Evolutionary conservation across 2,113 vertebrate genomes (phyloP).

Genomic region (Martes martes): DNA sequence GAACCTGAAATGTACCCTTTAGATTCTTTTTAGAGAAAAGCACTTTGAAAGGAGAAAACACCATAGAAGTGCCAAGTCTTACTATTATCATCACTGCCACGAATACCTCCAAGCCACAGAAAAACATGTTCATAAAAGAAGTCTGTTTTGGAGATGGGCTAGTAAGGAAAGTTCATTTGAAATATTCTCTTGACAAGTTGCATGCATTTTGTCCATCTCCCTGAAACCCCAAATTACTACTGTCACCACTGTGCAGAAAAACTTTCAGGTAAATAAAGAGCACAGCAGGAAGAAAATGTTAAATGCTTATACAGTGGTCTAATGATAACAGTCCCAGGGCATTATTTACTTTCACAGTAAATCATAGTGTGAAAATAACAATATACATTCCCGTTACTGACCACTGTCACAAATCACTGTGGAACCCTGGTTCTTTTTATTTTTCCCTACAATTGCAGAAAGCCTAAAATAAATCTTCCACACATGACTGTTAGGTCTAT

Average conservation of each 20-base stretch:
- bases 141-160: constrained; percentile 43
- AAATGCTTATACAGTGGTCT: constrained; percentile 65
- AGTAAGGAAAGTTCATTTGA: constrained; percentile 47
- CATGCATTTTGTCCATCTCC: constrained; percentile 49
- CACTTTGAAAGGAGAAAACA: constrained; percentile 53
- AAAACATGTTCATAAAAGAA: constrained; percentile 53
- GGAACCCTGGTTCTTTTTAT: background rate
- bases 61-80: constrained; percentile 41
- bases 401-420: background rate
- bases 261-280: constrained; percentile 68
- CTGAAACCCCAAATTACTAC: constrained; percentile 68
- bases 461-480: constrained; percentile 10
- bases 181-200: background rate
- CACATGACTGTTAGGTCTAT: background rate
- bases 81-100: constrained; percentile 23
- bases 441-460: background rate
- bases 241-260: constrained; percentile 64
- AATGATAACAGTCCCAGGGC: constrained; percentile 53
- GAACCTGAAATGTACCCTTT: constrained; percentile 35
- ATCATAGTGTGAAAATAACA: background rate
- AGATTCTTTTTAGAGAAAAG: constrained; percentile 27
- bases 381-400: constrained; percentile 1
- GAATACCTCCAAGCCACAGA: constrained; percentile 19
- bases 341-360: constrained; percentile 34
- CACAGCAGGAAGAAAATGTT: constrained; percentile 62